Evolutionary conservation across 2,888 invertebrate genomes (phyloP).

Genomic region (Megalurothrips usitatus): DNA sequence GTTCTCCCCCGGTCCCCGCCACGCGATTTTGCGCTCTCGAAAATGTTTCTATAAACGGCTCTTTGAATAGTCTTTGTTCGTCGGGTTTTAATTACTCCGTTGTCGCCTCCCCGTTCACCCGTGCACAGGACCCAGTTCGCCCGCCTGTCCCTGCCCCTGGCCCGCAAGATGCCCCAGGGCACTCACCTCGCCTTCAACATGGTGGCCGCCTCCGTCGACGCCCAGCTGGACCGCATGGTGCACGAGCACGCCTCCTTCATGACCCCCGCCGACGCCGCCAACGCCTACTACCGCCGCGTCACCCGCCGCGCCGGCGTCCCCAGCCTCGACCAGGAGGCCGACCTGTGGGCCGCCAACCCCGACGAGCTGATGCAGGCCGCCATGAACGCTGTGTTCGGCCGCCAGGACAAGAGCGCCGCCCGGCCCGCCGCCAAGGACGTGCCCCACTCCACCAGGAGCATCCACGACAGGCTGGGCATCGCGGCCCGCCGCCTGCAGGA

Average conservation of each 20-base stretch:
- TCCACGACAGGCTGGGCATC: constrained; percentile 33
- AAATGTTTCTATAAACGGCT: too few species aligned
- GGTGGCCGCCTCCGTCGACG: constrained; percentile 27
- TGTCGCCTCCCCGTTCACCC: too few species aligned
- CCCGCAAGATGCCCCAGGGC: constrained; percentile 36
- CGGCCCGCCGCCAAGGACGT: constrained; percentile 33
- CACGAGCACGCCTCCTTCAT: constrained; percentile 32
- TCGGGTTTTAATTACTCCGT: too few species aligned
- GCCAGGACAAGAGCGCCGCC: constrained; percentile 26
- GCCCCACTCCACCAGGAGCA: constrained; percentile 31
- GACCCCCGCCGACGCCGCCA: constrained; percentile 25
- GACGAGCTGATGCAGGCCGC: constrained; percentile 31
- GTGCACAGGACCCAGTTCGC: constrained; percentile 36
- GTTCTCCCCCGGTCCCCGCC: not conserved
- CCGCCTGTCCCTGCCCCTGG: constrained; percentile 38
- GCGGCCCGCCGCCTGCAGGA: constrained; percentile 30
- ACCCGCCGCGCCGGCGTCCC: constrained; percentile 32
- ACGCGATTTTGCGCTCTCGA: too few species aligned
- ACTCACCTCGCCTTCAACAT: constrained; percentile 32
- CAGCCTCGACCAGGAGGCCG: constrained; percentile 29
- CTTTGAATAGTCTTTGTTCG: too few species aligned
- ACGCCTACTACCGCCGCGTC: constrained; percentile 33
- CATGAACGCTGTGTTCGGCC: constrained; percentile 31
- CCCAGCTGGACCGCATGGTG: constrained; percentile 31
- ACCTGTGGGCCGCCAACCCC: constrained; percentile 33